Conservation (phyloP, 2,888 invertebrate genomes). For the Luperina testacea region DNA sequence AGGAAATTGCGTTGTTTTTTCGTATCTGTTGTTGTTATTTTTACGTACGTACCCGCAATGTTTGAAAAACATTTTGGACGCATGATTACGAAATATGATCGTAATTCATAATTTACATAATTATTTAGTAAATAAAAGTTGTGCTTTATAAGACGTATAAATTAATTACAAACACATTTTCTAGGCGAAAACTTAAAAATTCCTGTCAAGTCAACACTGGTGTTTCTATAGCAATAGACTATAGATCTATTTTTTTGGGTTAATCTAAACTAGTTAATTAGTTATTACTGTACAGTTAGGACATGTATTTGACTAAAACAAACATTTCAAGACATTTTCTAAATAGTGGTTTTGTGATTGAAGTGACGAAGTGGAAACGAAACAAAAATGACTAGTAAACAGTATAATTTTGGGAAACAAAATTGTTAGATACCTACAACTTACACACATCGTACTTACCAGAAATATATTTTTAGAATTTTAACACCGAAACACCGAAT, state of each 20-base stretch:
- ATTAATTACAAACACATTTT: not conserved
- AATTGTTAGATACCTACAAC: constrained; percentile 4
- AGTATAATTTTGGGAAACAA: not conserved
- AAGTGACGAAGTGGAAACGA: not conserved
- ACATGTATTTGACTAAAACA: constrained; percentile 16
- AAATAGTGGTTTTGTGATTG: not conserved
- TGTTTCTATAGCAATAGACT: not conserved
- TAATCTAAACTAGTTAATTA: constrained; percentile 3
- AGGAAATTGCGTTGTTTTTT: not conserved
- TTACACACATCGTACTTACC: constrained; percentile 25
- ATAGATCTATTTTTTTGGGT: constrained; percentile 8
- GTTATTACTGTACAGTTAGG: not conserved
- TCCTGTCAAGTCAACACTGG: constrained; percentile 5
- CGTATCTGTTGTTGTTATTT: not conserved
- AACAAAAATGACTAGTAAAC: constrained; percentile 5
- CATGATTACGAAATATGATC: constrained; percentile 1
- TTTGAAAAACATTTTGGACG: not conserved
- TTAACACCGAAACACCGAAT: constrained; percentile 66
- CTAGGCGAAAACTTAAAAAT: not conserved
- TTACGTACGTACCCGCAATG: not conserved
- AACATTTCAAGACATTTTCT: not conserved
- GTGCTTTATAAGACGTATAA: not conserved
- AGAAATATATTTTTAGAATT: constrained; percentile 50
- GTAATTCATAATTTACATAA: constrained; percentile 7
- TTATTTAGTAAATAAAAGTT: constrained; percentile 5